Percentiles rank a stretch among this genome's conserved stretches.
Conservation (phyloP, 2,797 vertebrate genomes). For the Apogon hyalosoma region DNA sequence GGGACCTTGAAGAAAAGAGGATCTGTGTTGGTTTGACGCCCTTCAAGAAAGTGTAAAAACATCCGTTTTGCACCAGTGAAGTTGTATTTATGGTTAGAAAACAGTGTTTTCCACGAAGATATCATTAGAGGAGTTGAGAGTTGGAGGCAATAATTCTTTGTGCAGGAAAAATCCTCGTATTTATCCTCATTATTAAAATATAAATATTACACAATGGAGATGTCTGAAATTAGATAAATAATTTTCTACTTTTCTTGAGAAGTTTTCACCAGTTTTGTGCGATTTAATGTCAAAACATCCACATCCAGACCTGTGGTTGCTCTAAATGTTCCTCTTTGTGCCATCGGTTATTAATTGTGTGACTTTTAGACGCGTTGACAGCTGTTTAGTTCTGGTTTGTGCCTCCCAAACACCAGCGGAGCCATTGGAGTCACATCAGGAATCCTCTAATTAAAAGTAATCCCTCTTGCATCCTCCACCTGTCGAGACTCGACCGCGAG, state of each 20-base stretch:
- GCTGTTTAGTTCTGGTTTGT: constrained; percentile 7
- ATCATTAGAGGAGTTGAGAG: too few species aligned
- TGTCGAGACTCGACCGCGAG: constrained; percentile 17
- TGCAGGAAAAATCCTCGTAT: too few species aligned
- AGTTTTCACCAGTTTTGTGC: not conserved
- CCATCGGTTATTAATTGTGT: not conserved
- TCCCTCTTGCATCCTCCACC: constrained; percentile 17
- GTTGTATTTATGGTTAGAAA: too few species aligned
- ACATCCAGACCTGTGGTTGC: not conserved
- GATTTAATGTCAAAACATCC: not conserved
- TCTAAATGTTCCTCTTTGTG: not conserved
- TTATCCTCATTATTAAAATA: too few species aligned
- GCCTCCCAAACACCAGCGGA: not conserved
- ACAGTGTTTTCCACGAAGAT: not conserved
- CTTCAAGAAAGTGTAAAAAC: too few species aligned
- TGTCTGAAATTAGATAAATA: too few species aligned
- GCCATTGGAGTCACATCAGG: constrained; percentile 6
- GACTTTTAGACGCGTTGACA: not conserved
- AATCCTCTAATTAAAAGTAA: constrained; percentile 29
- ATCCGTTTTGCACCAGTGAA: too few species aligned
- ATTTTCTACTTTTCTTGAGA: too few species aligned
- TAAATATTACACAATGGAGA: too few species aligned
- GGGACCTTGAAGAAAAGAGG: too few species aligned
- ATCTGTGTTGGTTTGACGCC: too few species aligned
- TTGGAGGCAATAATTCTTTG: too few species aligned